Conservation (phyloP, 2,113 vertebrate genomes). For the Zosterops japonicus region DNA sequence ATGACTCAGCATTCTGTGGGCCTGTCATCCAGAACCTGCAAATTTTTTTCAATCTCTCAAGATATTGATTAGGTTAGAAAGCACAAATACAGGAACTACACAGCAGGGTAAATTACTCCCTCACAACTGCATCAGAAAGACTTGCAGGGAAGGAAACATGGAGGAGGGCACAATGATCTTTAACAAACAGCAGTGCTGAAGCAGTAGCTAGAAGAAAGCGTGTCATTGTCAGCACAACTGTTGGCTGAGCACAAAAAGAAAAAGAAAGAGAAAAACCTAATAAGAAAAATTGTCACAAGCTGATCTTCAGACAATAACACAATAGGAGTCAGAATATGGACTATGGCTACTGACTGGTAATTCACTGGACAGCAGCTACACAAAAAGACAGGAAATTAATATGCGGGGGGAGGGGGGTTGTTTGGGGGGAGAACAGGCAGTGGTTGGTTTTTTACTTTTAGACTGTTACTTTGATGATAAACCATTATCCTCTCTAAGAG, state of each 20-base stretch:
- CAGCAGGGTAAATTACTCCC: slow-evolving; percentile 16
- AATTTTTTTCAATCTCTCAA: neutral
- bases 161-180: neutral
- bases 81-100: neutral
- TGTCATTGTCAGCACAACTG: neutral
- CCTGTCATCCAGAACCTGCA: neutral
- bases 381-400: neutral
- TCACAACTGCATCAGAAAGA: neutral
- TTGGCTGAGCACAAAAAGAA: neutral
- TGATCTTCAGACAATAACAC: neutral
- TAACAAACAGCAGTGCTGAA: neutral
- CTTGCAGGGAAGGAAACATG: neutral
- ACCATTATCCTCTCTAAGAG: neutral
- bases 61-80: neutral
- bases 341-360: neutral
- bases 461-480: neutral
- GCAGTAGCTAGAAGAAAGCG: neutral
- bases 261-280: neutral
- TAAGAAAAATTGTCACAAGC: neutral
- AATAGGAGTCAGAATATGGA: neutral
- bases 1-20: neutral
- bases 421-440: accelerated
- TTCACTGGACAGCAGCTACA: neutral
- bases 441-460: neutral
- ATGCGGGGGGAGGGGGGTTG: neutral